Evolutionary conservation across 2,888 invertebrate genomes (phyloP).

Genomic region (Erebia palarica): DNA sequence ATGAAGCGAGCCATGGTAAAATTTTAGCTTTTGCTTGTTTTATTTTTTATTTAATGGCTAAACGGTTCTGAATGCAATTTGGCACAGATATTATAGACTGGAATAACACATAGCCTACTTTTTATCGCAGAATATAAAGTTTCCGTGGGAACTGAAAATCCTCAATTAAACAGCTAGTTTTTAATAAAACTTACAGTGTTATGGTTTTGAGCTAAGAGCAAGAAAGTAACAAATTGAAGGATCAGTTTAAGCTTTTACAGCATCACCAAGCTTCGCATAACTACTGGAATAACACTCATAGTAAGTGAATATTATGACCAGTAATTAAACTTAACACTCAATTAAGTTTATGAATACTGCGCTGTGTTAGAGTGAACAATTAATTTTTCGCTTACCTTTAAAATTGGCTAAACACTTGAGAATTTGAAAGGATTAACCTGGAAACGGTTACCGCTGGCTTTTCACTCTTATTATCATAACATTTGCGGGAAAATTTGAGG

Average conservation of each 20-base stretch:
- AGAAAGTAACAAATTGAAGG: no score
- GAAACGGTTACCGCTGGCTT: background rate
- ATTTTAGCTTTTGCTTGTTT: no score
- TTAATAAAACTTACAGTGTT: background rate
- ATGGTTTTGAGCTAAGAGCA: no score
- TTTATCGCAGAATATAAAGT: no score
- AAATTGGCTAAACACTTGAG: background rate
- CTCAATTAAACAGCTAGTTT: no score
- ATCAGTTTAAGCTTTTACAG: no score
- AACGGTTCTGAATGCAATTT: no score
- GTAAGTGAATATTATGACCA: background rate
- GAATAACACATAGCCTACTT: no score
- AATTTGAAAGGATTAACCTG: background rate
- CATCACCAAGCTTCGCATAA: background rate
- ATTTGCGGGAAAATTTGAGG: background rate
- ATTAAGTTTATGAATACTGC: background rate
- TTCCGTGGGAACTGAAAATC: no score
- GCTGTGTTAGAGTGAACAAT: background rate
- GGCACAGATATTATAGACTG: no score
- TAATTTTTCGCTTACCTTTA: conserved; percentile 2
- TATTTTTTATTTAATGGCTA: no score
- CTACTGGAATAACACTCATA: background rate
- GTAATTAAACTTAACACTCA: background rate
- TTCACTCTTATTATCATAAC: background rate
- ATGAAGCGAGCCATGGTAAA: no score